Base-by-base conservation (phyloP, 2,113 vertebrate genomes). In the Morphnarchus princeps region DNA sequence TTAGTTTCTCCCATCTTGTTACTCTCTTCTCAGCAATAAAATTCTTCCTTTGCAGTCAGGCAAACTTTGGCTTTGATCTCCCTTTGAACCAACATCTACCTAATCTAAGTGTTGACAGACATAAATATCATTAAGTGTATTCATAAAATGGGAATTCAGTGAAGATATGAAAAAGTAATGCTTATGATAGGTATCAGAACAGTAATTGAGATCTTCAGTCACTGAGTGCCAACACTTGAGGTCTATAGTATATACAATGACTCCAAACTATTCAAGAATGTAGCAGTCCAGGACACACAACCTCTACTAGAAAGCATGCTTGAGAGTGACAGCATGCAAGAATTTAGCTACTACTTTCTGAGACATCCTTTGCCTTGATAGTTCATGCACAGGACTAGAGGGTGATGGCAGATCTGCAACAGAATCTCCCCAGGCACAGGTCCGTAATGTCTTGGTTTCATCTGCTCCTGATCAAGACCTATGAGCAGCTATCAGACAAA, bases 181-280 rank as follows among this genome's bases (percentile, higher is more conserved):
- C 7, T 70, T 40, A 21, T 38, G 14, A 32, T 4, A 78, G 17
- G 9, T 52, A 47, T 29, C 22, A 62, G n/a, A 90, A 59, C 5
- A 71, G n/a, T 13, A 65, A 81, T 7, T 32, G 1, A n/a, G 17
- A 57, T 42, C 7, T 79, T 45, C 17, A 57, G 24, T 43, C 50
- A 66, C 24, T 28, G 25, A 84, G 4, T n/a, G 17, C 4, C 12
- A 62, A 0, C 1, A 4, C 25, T 63, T 1, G 1, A 69, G 9
- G 4, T 71, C 22, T 59, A 11, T 28, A 55, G 3, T 22, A 13
- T 20, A 16, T 36, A 7, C 8, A 78, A 7, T 38, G 11, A 40
- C 22, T 62, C 47, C 21, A 78, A 70, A 62, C 4, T 31, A 2
- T 61, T 31, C 12, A 38, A 85, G 16, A 79, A 73, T 18, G 17